phyloP scores from a whole-genome alignment of 1,140 invertebrate species.

The Trachymyrmex septentrionalis region DNA sequence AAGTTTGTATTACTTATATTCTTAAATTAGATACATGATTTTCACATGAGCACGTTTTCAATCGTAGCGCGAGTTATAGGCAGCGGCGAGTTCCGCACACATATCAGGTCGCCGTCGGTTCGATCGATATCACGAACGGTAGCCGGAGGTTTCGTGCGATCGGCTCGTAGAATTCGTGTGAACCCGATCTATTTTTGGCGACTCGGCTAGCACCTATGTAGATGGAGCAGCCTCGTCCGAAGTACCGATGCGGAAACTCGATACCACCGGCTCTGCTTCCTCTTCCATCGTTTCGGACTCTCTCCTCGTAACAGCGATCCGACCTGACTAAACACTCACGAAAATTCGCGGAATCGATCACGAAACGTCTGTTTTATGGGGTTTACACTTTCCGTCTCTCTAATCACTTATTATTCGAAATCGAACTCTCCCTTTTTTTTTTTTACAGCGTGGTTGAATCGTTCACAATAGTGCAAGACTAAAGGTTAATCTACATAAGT shows the following conservation, averaged over 20 bases:
- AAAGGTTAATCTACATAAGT: too few species aligned
- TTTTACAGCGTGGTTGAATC: not conserved
- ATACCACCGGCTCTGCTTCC: slow-evolving; percentile 69
- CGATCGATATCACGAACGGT: slow-evolving; percentile 71
- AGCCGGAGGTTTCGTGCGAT: slow-evolving; percentile 77
- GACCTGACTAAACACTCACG: slow-evolving; percentile 56
- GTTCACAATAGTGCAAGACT: too few species aligned
- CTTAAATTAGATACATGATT: not conserved
- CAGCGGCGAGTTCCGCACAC: not conserved
- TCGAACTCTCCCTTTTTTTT: slow-evolving; percentile 22
- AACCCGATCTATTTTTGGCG: slow-evolving; percentile 81
- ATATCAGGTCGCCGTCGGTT: not conserved
- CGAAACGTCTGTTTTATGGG: slow-evolving; percentile 34
- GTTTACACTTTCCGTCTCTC: not conserved
- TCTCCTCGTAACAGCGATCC: slow-evolving; percentile 46
- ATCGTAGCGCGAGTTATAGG: not conserved
- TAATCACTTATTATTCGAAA: slow-evolving; percentile 8
- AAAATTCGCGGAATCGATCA: slow-evolving; percentile 57
- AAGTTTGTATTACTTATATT: not conserved
- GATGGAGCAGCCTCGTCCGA: slow-evolving; percentile 70
- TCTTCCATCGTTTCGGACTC: slow-evolving; percentile 65
- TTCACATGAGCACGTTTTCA: slow-evolving; percentile 21
- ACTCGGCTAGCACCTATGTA: slow-evolving; percentile 71
- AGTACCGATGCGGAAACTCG: slow-evolving; percentile 77
- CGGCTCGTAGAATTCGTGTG: slow-evolving; percentile 78